These are phyloP conservation scores for Notiomystis cincta DNA, from an alignment of 2,113 vertebrate species.

Conservation along the genomic window DNA sequence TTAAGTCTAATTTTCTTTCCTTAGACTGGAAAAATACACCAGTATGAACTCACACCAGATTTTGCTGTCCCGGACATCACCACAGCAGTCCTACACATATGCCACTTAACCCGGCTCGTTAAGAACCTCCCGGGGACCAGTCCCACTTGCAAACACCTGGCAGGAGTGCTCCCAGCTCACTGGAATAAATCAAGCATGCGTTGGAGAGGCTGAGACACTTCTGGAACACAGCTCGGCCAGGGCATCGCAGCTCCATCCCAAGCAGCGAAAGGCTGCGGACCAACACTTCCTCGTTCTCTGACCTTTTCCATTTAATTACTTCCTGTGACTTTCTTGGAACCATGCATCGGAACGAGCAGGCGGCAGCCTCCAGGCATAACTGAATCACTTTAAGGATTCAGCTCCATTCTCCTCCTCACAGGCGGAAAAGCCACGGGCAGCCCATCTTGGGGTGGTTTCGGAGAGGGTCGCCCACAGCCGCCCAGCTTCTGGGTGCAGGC, in stretches of 20 bases:
- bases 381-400: not conserved
- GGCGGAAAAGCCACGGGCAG: not conserved
- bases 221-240: fast-evolving
- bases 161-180: fast-evolving
- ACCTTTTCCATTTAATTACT: slow-evolving; percentile 80
- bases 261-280: slow-evolving; percentile 44
- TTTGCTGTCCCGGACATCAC: not conserved
- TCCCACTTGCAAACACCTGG: not conserved
- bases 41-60: fast-evolving
- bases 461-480: not conserved
- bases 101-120: not conserved
- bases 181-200: not conserved
- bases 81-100: not conserved
- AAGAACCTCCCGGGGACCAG: not conserved
- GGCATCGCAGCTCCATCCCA: slow-evolving; percentile 29
- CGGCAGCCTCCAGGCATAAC: not conserved
- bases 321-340: slow-evolving; percentile 76
- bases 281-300: slow-evolving; percentile 76
- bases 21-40: not conserved
- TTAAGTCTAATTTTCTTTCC: not conserved
- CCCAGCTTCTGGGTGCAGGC: not conserved
- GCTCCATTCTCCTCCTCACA: not conserved
- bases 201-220: not conserved
- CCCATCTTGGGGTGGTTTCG: not conserved
- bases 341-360: not conserved